Evolutionary conservation across 2,113 vertebrate species (phyloP), one percentile per base, ranked within the genome.

Genomic region (Choloepus hoffmanni): DNA sequence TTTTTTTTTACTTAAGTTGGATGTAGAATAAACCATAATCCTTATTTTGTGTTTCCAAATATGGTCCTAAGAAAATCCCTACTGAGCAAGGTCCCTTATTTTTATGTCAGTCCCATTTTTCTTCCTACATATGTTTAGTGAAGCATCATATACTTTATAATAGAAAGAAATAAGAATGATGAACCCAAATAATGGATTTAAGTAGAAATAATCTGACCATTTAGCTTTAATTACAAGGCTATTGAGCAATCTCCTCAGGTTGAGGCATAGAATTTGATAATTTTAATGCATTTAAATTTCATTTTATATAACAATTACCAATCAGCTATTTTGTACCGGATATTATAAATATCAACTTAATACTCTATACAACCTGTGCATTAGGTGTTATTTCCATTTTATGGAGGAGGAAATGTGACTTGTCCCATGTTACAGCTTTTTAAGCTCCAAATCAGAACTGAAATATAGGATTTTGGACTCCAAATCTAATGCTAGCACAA

Each of bases 251-350:
- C 18, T 18, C 50, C 26, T 82, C 23, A 26, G 28, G 18, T 24
- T 81, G 30, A 50, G 12, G 89, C 40, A 50, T 85, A 92, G 83
- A 92, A 81, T 33, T 88, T 26, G 2, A 76, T 90, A 55, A 70
- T 65, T 45, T 95, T 67, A 55, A 28, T 76, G 19, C 53, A 33
- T 43, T 94, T 87, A 93, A 72, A 58, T 85, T 94, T 88, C 28
- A 67, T 88, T 86, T 89, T 36, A 72, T 67, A 90, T 83, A 53
- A 72, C 13, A 43, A 78, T 21, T 83, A 67, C 55, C 74, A 10
- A 84, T 84, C 23, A 85, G 36, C 2, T 93, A 50, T 93, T 74
- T 95, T 95, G 30, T 11, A 65, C 0, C 3, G 81, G 45, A 21
- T 78, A 60, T 79, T 76, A 65, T 33, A 93, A 89, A 82, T 65